These are phyloP conservation scores for Platysteira castanea DNA, from an alignment of 2,113 vertebrate genomes.

Conservation along the genomic window DNA sequence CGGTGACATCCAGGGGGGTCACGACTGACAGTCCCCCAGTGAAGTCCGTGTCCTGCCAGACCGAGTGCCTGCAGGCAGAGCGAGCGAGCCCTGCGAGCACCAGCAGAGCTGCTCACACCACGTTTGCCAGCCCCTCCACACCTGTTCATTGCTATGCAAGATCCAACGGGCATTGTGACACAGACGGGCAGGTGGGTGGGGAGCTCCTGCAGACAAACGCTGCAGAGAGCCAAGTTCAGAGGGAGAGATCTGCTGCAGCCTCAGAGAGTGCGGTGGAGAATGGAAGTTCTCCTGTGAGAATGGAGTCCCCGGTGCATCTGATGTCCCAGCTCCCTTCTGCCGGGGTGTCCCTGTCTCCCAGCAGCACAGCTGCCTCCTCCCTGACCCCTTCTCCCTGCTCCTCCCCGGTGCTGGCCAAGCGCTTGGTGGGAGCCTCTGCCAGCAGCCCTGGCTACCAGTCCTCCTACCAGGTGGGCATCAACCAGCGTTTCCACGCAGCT, in stretches of 20 bases:
- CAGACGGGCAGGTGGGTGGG: not conserved
- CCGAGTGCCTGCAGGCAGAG: conserved; percentile 71
- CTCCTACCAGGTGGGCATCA: conserved; percentile 92
- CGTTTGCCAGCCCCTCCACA: conserved; percentile 1
- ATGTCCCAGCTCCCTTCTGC: conserved; percentile 66
- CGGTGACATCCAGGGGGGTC: conserved; percentile 24
- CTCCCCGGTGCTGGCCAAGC: conserved; percentile 86
- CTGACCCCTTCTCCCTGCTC: conserved; percentile 93
- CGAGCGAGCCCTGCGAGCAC: not conserved
- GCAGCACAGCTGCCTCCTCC: conserved; percentile 89
- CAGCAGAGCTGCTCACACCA: not conserved
- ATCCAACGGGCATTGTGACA: conserved; percentile 81
- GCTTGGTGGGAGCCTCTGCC: conserved; percentile 78
- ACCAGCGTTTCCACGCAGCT: conserved; percentile 94
- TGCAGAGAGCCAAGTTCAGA: conserved; percentile 45
- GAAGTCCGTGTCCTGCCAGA: conserved; percentile 79
- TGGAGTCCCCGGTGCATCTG: conserved; percentile 47
- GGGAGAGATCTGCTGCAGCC: conserved; percentile 50
- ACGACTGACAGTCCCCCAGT: conserved; percentile 23
- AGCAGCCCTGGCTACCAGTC: conserved; percentile 85
- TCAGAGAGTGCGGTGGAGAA: conserved; percentile 77
- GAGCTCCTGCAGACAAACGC: not conserved
- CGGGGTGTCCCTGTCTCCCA: conserved; percentile 77
- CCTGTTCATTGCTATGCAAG: conserved; percentile 69
- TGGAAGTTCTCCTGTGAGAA: conserved; percentile 63